Evolutionary conservation across 2,888 invertebrate genomes (phyloP), one percentile per base, ranked within the genome.

Genomic region (Leptinotarsa peninsularis): DNA sequence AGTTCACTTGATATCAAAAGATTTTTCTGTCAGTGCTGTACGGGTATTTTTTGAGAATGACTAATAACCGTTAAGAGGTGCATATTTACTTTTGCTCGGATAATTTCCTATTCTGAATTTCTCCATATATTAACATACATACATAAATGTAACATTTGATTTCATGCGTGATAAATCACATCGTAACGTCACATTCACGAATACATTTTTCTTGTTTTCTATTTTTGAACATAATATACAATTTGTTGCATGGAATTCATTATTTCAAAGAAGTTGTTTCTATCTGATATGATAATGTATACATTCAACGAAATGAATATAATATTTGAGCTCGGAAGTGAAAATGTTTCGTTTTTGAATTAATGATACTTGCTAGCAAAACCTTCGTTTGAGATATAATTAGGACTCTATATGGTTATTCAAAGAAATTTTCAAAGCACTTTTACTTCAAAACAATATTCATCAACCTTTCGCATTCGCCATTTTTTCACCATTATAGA

Each of bases 241-340:
- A 77, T 75, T 77, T 73, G 77, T 77, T 71, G 77, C 77, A 73
- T 77, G 77, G 73, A 75, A 73, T 70, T 67, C 69, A 71, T 72
- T 68, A 75, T 66, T 75, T 66, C 69, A 71, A 75, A 49, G 66
- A 74, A 75, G 71, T 74, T 71, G 60, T 76, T 75, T 70, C 70
- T 75, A 71, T 66, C 15, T 58, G 72, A 73, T 76, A 78, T 78
- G 75, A 69, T 68, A 78, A 78, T 78, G 66, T 43, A 23, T 54
- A 49, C 56, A 50, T 67, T 10, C 3, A 43, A 43, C 43, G 66
- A 68, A 68, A n/a, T 15, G n/a, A 52, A 27, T 58, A 43, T 60
- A 76, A 52, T 63, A 72, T 67, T 43, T 43, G 10, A 43, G 43
- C 43, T 10, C 43, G 10, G 43, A 43, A 43, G 10, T 10, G 2